These are phyloP conservation scores for Phthorimaea operculella DNA, from an alignment of 1,140 invertebrate species.

Conservation along the genomic window DNA sequence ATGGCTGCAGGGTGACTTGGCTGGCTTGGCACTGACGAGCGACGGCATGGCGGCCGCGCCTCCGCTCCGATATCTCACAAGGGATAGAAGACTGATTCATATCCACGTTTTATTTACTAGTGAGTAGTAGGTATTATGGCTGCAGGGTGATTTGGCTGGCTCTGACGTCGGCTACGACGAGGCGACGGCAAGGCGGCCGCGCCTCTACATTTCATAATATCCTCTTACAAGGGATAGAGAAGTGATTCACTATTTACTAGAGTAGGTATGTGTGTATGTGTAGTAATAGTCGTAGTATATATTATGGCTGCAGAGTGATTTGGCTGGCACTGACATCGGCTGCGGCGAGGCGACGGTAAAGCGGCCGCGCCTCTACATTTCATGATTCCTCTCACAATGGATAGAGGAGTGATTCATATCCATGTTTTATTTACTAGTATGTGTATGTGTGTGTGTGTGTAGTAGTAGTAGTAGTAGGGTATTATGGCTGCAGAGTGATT, in stretches of 20 bases:
- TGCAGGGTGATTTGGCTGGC: slow-evolving; percentile 32
- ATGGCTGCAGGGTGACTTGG: slow-evolving; percentile 20
- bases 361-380: slow-evolving; percentile 32
- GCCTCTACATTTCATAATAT: slow-evolving; percentile 31
- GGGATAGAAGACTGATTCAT: no score
- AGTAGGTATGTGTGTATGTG: no score
- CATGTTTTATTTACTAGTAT: neutral
- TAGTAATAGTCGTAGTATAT: neutral
- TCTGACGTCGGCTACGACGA: slow-evolving; percentile 21
- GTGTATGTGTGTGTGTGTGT: no score
- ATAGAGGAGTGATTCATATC: no score
- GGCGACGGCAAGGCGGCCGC: slow-evolving; percentile 30
- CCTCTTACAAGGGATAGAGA: no score
- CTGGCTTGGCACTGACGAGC: slow-evolving; percentile 44
- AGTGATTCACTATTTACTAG: no score
- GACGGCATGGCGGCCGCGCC: slow-evolving; percentile 37
- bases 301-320: slow-evolving; percentile 14
- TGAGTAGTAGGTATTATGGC: neutral
- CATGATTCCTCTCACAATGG: slow-evolving; percentile 32
- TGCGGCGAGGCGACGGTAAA: slow-evolving; percentile 27
- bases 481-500: slow-evolving; percentile 15
- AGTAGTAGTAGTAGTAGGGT: neutral
- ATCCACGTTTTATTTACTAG: neutral
- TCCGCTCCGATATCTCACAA: slow-evolving; percentile 32
- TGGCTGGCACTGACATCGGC: slow-evolving; percentile 38